Percentiles rank a stretch among this genome's conserved stretches.
Evolutionary conservation across 1,140 invertebrate genomes (phyloP).

Genomic region (Drosophila tsacasi): DNA sequence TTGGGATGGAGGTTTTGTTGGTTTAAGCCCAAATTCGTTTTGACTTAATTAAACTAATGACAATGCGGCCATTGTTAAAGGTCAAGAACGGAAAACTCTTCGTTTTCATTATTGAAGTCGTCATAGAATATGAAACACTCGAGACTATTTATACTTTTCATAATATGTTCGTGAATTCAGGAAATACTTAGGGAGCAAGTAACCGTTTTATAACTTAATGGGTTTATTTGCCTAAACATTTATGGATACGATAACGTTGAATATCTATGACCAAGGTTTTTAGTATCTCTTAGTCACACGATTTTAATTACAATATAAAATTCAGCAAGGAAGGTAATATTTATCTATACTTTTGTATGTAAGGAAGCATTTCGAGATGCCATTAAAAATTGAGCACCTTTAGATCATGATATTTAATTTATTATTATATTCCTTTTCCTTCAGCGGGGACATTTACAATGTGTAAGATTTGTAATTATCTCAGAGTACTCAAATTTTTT

Average conservation of each 20-base stretch:
- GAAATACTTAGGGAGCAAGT: not conserved
- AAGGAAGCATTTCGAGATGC: not conserved
- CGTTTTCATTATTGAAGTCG: not conserved
- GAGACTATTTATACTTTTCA: not conserved
- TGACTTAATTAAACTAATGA: conserved; percentile 14
- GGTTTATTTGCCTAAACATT: not conserved
- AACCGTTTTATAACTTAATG: conserved; percentile 1
- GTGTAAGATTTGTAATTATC: too few relatives aligned
- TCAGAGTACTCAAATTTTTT: not conserved
- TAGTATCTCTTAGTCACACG: not conserved
- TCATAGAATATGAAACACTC: not conserved
- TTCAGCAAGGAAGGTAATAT: not conserved
- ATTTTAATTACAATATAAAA: not conserved
- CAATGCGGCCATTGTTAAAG: conserved; percentile 9
- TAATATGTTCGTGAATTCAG: not conserved
- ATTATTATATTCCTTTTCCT: not conserved
- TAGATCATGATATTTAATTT: not conserved
- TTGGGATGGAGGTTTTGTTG: conserved; percentile 11
- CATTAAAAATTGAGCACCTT: not conserved
- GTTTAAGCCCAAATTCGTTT: not conserved
- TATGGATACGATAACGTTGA: not conserved
- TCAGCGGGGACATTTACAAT: too few relatives aligned
- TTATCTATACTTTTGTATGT: too few relatives aligned
- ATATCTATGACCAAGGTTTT: not conserved
- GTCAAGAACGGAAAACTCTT: conserved; percentile 15